phyloP scores from a whole-genome alignment of 2,113 vertebrate genomes.

The Tapirus terrestris region DNA sequence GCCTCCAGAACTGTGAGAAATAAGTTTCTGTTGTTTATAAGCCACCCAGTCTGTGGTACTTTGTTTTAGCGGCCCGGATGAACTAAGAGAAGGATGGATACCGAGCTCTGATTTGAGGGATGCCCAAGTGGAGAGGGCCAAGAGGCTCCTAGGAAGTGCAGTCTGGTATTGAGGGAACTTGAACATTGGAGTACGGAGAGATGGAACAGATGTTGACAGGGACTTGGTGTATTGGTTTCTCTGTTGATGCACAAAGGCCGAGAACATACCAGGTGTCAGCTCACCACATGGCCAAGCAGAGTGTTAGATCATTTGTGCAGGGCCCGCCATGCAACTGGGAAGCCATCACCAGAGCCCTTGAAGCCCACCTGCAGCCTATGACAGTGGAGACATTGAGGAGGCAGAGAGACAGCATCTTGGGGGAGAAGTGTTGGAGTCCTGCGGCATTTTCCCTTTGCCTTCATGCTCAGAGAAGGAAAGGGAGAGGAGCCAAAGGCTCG shows the following conservation, averaged over 20 bases:
- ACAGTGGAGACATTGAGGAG: neutral
- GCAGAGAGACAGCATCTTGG: neutral
- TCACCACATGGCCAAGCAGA: neutral
- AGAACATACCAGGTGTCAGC: neutral
- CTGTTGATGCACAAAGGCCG: too few species aligned
- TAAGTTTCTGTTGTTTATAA: neutral
- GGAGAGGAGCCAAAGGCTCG: neutral
- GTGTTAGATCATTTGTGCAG: neutral
- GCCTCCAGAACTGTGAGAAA: neutral
- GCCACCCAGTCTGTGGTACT: neutral
- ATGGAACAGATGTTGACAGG: neutral
- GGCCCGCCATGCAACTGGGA: neutral
- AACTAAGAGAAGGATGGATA: neutral
- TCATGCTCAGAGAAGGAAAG: neutral
- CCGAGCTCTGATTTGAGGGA: neutral
- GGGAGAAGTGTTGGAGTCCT: neutral
- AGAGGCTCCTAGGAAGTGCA: neutral
- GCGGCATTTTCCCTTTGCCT: neutral
- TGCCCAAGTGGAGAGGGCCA: neutral
- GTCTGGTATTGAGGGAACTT: neutral
- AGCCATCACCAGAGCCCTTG: fast-evolving
- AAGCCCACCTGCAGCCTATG: neutral
- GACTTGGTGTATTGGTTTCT: neutral
- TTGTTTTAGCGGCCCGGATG: neutral
- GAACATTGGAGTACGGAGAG: neutral